Evolutionary conservation across 2,888 invertebrate genomes (phyloP), one percentile per base, ranked within the genome.

Genomic region (Harpalus rubripes): DNA sequence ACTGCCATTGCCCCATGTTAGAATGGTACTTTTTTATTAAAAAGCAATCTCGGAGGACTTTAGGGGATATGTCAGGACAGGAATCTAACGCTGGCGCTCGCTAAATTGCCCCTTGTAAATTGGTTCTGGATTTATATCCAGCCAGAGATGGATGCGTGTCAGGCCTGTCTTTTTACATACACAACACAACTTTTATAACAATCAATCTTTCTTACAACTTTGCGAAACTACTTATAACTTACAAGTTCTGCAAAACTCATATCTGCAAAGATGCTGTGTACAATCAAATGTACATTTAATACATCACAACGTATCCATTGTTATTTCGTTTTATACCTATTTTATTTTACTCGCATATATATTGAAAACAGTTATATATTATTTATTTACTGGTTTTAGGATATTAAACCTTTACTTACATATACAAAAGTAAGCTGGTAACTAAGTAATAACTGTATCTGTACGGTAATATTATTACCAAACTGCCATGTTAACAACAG

Each of bases 1-100:
- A 81, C 58, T 76, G 61, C 85, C 61, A 80, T 79, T 80, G 81
- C 85, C 81, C 85, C 58, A 18, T 65, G 78, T 63, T 65, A 85
- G 81, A 76, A 74, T 85, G 72, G 81, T 86, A 72, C 72, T 86
- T 86, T 84, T 84, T 84, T 84, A 84, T 84, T 84, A 84, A 84
- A 84, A 84, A 84, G 84, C 84, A 84, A 84, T 84, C 84, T 84
- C 63, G 76, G 63, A 83, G 74, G 83, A 83, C 83, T 83, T 84
- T 84, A 84, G 84, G 84, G 84, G 84, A 83, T 83, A 83, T 78
- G 78, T 68, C 81, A 63, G 68, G 26, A 26, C 56, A 81, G 44
- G 81, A 81, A 81, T 81, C 65, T 81, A 65, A 81, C 65, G 65
- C 65, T 32, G 32, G 52, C 65, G 65, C 65, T 32, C 15, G 52